Evolutionary conservation across 2,113 vertebrate species (phyloP).

Genomic region (Catagonus wagneri): DNA sequence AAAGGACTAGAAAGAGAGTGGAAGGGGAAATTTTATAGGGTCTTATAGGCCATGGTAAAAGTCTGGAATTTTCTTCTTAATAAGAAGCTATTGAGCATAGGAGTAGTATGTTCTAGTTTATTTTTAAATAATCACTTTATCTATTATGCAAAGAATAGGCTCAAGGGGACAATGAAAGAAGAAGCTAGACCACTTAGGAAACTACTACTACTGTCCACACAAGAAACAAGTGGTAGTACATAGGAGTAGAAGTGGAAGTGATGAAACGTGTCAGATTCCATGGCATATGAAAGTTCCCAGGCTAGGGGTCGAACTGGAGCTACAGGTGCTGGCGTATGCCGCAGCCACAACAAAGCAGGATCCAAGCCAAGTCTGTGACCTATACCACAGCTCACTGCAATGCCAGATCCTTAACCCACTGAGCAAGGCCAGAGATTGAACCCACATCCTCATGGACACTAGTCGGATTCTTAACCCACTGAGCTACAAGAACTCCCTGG

Average conservation of each 20-base stretch:
- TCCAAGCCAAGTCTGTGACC: too few species aligned
- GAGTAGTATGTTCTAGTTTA: neutral
- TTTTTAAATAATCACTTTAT: slow-evolving; percentile 34
- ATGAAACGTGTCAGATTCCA: neutral
- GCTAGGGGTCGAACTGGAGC: too few species aligned
- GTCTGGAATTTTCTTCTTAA: neutral
- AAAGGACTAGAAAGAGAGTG: neutral
- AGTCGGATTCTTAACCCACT: too few species aligned
- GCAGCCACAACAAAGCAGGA: too few species aligned
- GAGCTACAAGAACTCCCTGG: too few species aligned
- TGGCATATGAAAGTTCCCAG: too few species aligned
- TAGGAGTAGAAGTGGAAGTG: neutral
- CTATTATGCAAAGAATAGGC: neutral
- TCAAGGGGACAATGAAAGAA: neutral
- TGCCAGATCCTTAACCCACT: too few species aligned
- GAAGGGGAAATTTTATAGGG: neutral
- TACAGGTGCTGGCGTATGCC: too few species aligned
- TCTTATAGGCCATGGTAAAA: neutral
- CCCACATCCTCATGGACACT: too few species aligned
- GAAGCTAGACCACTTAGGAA: neutral
- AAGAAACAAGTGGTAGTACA: neutral
- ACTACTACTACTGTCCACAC: neutral
- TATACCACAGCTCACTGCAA: too few species aligned
- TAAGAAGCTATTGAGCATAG: neutral
- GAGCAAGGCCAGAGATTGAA: too few species aligned